Base-by-base conservation (phyloP, 2,797 vertebrate species). In the Glyptemys insculpta region DNA sequence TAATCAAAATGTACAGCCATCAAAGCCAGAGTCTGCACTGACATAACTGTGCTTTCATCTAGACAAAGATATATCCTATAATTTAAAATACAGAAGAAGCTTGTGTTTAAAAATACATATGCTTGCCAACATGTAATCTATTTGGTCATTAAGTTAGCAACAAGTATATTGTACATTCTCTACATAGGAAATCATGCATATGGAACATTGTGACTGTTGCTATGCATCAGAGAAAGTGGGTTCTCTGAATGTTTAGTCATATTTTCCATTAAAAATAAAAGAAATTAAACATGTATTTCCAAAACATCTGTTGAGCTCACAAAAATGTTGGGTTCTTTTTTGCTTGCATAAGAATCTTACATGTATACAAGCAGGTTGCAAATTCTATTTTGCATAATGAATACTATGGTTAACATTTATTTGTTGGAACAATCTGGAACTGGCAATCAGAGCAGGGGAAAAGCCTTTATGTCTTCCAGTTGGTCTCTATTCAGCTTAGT, bases 191-290 rank as follows among this genome's bases (percentile, higher is more conserved):
- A 92, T 92, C 52, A 85, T 6, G 15, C 37, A 85, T 44, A 65
- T 81, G 78, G n/a, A 81, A 19, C 6, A 3, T 65, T 80, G 4
- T 83, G 4, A 50, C 79, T 87, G 79, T 81, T 54, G 49, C 31
- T 79, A 74, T 96, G 68, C 41, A 47, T 44, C 81, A 62, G 85
- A 96, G 87, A 95, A 93, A 87, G 16, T 19, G 76, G 62, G 92
- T 93, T 91, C 53, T 85, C 29, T 91, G 65, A 91, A 81, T 41
- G 72, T 49, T 85, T 59, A 62, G 34, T 52, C 18, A n/a, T 37
- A 18, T 80, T 83, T 85, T 80, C 44, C 68, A 80, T 65, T 79
- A 88, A 59, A 44, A 92, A 72, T 53, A 86, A 90, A 21, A 5
- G 16, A 27, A 53, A 21, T 68, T 37, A 44, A 81, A 83, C 3